Percentiles rank a stretch among this genome's conserved stretches.
Evolutionary conservation across 2,888 invertebrate genomes (phyloP).

Genomic region (Diogma glabrata): DNA sequence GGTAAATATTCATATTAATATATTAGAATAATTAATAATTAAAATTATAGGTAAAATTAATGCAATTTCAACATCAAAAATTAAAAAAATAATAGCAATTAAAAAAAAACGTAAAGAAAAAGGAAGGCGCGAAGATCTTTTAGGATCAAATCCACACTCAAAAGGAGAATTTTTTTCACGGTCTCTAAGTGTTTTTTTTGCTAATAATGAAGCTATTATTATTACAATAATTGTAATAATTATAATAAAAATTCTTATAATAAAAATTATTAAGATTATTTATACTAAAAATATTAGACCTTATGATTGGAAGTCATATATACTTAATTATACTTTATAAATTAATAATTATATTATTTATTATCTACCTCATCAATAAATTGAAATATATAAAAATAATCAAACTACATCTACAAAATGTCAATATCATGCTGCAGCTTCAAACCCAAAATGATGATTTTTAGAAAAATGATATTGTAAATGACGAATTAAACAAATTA

Average conservation of each 20-base stretch:
- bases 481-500: conserved; percentile 40
- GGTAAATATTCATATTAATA: too few species aligned
- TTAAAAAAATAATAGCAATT: too few species aligned
- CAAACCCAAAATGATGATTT: conserved; percentile 50
- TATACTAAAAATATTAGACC: conserved; percentile 50
- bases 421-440: conserved; percentile 55
- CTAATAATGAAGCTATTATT: conserved; percentile 39
- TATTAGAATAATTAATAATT: too few species aligned
- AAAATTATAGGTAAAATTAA: too few species aligned
- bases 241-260: conserved; percentile 32
- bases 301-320: conserved; percentile 62
- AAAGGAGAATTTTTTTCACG: too few species aligned
- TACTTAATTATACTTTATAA: conserved; percentile 41
- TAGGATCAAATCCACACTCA: too few species aligned
- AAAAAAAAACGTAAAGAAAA: too few species aligned
- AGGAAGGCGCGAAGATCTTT: too few species aligned
- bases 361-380: conserved; percentile 56
- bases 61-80: too few species aligned
- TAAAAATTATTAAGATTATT: conserved; percentile 41
- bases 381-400: conserved; percentile 47
- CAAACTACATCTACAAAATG: conserved; percentile 56
- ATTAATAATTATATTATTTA: too few species aligned
- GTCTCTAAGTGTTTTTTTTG: conserved; percentile 45
- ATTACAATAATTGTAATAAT: conserved; percentile 40
- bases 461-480: conserved; percentile 40